Evolutionary conservation across 2,113 vertebrate genomes (phyloP).

Genomic region (Vulpes ferrilata): DNA sequence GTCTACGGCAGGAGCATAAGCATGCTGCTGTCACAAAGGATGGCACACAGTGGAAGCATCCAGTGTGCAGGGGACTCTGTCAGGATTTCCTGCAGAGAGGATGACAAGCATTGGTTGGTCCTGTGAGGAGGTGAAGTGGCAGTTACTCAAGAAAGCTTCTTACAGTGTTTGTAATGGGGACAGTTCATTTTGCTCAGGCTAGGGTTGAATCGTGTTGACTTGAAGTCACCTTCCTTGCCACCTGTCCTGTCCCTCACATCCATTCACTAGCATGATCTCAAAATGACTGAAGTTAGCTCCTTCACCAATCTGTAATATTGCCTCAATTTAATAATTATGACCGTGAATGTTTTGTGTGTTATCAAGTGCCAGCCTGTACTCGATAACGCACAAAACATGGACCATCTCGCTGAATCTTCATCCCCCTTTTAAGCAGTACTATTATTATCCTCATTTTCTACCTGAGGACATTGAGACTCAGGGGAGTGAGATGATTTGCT

Average conservation of each 20-base stretch:
- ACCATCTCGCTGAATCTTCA: background rate
- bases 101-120: background rate
- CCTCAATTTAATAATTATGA: constrained; percentile 34
- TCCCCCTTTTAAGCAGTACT: background rate
- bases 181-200: background rate
- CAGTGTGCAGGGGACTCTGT: background rate
- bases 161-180: background rate
- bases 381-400: background rate
- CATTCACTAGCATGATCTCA: constrained; percentile 4
- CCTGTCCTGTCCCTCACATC: background rate
- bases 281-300: constrained; percentile 5
- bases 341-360: constrained; percentile 24
- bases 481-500: background rate
- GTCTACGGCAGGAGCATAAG: background rate
- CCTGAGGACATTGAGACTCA: background rate
- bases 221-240: background rate
- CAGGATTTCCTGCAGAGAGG: background rate
- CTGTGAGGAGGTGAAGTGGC: background rate
- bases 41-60: background rate
- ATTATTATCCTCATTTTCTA: background rate
- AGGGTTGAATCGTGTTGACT: background rate
- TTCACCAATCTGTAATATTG: background rate
- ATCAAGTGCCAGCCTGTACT: background rate
- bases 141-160: background rate
- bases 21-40: accelerated